These are phyloP conservation scores for Parelbella ahira DNA, from an alignment of 2,888 invertebrate species.

Conservation along the genomic window DNA sequence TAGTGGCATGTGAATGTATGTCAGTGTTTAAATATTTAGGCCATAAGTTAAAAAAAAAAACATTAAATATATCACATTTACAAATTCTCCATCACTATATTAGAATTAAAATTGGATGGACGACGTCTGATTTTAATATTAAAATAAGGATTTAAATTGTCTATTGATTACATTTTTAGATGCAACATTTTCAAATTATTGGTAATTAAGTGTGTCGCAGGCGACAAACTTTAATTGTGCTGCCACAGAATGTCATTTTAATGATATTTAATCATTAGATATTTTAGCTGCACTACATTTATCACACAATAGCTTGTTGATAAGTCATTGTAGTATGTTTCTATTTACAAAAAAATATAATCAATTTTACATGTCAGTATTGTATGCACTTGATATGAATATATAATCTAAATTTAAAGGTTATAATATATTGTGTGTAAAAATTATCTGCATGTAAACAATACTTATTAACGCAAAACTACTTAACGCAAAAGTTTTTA, in stretches of 20 bases:
- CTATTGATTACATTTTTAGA: too few species aligned
- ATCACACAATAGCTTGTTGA: background rate
- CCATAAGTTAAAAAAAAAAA: too few species aligned
- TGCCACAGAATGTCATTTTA: background rate
- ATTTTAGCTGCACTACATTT: background rate
- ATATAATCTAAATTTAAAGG: conserved; percentile 2
- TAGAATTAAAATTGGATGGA: too few species aligned
- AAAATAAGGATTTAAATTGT: too few species aligned
- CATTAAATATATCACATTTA: too few species aligned
- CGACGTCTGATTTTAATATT: too few species aligned
- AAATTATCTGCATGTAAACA: conserved; percentile 10
- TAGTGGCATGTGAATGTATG: background rate
- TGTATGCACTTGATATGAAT: conserved; percentile 9
- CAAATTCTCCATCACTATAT: too few species aligned
- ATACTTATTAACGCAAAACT: background rate
- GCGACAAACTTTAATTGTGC: background rate
- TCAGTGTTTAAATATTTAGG: conserved; percentile 1
- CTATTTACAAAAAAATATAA: background rate
- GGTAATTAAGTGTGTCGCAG: too few species aligned
- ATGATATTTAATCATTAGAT: background rate
- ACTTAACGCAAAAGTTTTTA: background rate
- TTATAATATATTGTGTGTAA: conserved; percentile 1
- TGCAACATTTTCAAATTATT: too few species aligned
- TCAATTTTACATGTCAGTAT: background rate
- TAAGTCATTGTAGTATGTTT: background rate